Percentiles rank a stretch among this genome's conserved stretches.
Conservation (phyloP, 2,113 vertebrate genomes). For the Calyptomena viridis region DNA sequence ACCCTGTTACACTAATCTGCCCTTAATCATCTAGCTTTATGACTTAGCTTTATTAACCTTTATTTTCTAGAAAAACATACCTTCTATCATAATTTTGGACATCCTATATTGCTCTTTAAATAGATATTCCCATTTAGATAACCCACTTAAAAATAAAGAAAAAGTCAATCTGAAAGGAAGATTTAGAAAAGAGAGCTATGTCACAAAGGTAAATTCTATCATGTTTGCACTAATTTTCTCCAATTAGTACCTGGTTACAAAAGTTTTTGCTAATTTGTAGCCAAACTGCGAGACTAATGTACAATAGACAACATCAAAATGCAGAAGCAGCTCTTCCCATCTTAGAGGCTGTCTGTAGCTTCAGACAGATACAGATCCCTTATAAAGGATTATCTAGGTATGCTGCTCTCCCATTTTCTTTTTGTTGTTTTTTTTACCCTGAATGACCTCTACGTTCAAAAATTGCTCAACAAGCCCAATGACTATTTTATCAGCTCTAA, state of each 20-base stretch:
- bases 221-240: background rate
- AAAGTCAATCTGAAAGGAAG: background rate
- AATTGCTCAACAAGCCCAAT: background rate
- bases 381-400: background rate
- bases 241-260: background rate
- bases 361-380: background rate
- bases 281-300: background rate
- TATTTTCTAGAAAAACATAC: background rate
- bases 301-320: background rate
- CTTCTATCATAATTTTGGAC: background rate
- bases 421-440: background rate
- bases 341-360: background rate
- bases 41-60: background rate
- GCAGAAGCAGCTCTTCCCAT: background rate
- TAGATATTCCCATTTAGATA: background rate
- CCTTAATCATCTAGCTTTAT: background rate
- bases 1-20: background rate
- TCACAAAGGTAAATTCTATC: background rate
- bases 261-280: background rate
- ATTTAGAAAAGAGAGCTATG: background rate
- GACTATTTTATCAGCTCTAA: background rate
- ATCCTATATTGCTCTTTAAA: background rate
- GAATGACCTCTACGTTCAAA: background rate
- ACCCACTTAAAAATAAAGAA: background rate
- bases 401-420: background rate